phyloP scores from a whole-genome alignment of 2,888 invertebrate genomes.

The Dryomyza anilis region DNA sequence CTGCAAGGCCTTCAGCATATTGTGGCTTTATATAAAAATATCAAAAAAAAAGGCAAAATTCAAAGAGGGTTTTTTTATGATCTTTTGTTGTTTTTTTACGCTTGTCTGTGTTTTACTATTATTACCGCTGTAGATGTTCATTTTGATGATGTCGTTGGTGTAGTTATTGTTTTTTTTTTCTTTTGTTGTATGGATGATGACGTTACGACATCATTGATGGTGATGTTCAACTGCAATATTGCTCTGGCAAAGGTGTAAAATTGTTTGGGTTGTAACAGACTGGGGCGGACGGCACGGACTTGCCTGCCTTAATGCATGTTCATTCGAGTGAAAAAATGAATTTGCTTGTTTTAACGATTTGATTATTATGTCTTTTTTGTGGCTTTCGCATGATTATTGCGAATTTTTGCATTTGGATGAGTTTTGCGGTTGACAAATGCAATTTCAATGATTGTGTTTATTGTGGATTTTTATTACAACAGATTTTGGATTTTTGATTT shows the following conservation, averaged over 20 bases:
- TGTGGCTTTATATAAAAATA: not conserved
- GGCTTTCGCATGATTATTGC: not conserved
- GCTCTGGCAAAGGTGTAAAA: constrained; percentile 36
- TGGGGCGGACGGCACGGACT: not conserved
- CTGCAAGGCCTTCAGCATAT: not conserved
- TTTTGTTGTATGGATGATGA: constrained; percentile 16
- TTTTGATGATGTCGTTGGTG: constrained; percentile 28
- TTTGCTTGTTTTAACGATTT: constrained; percentile 55
- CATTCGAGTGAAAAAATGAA: constrained; percentile 53
- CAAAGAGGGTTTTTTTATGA: not conserved
- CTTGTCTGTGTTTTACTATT: constrained; percentile 38
- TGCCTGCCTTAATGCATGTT: constrained; percentile 30
- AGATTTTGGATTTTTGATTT: no score
- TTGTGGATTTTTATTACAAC: constrained; percentile 32
- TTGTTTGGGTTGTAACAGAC: not conserved
- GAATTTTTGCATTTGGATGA: constrained; percentile 1
- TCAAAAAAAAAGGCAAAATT: not conserved
- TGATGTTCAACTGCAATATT: constrained; percentile 19
- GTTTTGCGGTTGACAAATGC: not conserved
- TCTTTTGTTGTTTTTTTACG: constrained; percentile 14
- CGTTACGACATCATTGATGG: not conserved
- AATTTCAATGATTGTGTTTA: constrained; percentile 31
- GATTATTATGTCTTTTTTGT: constrained; percentile 49
- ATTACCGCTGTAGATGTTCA: constrained; percentile 36
- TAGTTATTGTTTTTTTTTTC: constrained; percentile 3